phyloP scores from a whole-genome alignment of 2,113 vertebrate species.

The Prunella himalayana region DNA sequence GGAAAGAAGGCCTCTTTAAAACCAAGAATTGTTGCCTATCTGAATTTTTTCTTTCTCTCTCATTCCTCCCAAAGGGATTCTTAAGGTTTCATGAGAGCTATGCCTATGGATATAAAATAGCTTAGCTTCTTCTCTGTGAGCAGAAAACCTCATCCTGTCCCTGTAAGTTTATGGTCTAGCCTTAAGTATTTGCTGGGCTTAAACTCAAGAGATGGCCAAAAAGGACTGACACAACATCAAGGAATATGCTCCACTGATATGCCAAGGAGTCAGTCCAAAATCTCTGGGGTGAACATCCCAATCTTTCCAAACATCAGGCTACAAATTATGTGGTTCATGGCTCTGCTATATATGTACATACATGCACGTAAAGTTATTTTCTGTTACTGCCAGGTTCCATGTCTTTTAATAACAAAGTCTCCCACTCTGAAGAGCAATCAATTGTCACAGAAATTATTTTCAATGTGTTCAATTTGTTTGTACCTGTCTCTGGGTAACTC shows the following conservation, averaged over 20 bases:
- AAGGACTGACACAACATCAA: not conserved
- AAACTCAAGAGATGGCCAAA: not conserved
- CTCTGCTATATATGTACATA: not conserved
- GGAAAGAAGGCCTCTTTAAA: not conserved
- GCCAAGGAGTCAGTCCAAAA: not conserved
- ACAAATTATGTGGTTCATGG: not conserved
- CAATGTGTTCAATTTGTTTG: not conserved
- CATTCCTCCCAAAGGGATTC: not conserved
- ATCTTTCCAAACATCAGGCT: not conserved
- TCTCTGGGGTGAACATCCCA: not conserved
- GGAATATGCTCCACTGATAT: not conserved
- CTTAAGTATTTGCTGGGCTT: accelerated
- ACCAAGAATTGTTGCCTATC: not conserved
- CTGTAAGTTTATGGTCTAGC: not conserved
- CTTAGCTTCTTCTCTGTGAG: not conserved
- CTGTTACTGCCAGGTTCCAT: not conserved
- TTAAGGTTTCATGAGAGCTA: not conserved
- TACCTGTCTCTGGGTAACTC: not conserved
- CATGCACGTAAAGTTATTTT: not conserved
- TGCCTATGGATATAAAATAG: not conserved
- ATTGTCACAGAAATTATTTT: not conserved
- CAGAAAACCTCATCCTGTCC: not conserved
- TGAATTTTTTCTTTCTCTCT: not conserved
- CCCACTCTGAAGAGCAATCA: not conserved
- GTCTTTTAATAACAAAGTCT: not conserved